phyloP scores from a whole-genome alignment of 2,113 vertebrate genomes.

The Dipodomys merriami region DNA sequence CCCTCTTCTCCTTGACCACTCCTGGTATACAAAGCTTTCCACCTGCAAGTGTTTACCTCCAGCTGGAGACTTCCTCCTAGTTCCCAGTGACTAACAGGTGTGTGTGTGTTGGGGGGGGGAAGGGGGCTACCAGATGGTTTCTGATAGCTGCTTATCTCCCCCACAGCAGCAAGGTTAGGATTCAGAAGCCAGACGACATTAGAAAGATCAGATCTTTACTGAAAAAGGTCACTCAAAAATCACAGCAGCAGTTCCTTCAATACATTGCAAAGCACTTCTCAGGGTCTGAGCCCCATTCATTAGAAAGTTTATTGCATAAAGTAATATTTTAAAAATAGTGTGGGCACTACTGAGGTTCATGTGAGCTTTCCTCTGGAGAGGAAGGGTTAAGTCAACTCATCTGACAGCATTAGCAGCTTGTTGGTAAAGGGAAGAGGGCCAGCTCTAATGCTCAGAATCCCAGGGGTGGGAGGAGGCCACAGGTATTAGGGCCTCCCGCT shows the following conservation, averaged over 20 bases:
- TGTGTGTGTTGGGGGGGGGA: not conserved
- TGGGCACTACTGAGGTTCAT: conserved; percentile 23
- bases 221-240: conserved; percentile 57
- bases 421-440: not conserved
- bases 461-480: not conserved
- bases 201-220: conserved; percentile 75
- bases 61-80: not conserved
- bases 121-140: not conserved
- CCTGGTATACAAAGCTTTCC: not conserved
- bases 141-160: not conserved
- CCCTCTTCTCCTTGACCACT: not conserved
- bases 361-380: conserved; percentile 11
- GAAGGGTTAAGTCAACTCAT: not conserved
- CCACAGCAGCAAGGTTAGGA: not conserved
- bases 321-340: conserved; percentile 44
- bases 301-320: conserved; percentile 69
- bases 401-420: conserved; percentile 46
- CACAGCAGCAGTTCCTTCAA: conserved; percentile 30
- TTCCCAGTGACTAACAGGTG: not conserved
- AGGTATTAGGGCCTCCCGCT: not conserved
- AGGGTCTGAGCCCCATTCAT: not conserved
- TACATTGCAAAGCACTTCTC: conserved; percentile 46
- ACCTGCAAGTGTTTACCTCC: not conserved
- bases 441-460: not conserved
- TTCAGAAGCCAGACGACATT: conserved; percentile 49